Conservation (phyloP, 2,797 vertebrate species). For the Mormyrops attenuatus region DNA sequence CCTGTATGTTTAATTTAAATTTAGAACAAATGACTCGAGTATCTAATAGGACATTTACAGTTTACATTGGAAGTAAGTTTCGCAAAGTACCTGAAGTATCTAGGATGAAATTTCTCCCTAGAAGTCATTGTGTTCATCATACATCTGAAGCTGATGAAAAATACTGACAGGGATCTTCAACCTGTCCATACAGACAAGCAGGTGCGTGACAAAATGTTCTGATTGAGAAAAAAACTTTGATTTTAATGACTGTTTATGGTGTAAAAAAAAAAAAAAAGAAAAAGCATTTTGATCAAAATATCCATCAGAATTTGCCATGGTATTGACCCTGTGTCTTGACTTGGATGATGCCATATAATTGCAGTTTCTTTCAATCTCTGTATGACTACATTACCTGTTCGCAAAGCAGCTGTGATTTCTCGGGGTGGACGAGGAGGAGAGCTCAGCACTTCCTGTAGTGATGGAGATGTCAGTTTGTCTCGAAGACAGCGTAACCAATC, state of each 20-base stretch:
- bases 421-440: neutral
- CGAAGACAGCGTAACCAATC: conserved; percentile 51
- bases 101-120: neutral
- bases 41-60: neutral
- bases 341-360: neutral
- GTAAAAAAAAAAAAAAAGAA: too few relatives aligned
- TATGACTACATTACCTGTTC: neutral
- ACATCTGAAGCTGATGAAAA: too few relatives aligned
- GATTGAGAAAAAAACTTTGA: too few relatives aligned
- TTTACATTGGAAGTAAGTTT: neutral
- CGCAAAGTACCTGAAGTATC: neutral
- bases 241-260: too few relatives aligned
- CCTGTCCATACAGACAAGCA: too few relatives aligned
- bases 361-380: neutral
- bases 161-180: too few relatives aligned
- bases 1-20: neutral
- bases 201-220: too few relatives aligned
- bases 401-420: neutral
- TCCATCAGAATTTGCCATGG: too few relatives aligned
- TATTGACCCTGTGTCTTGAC: neutral
- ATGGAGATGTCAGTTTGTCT: conserved; percentile 55
- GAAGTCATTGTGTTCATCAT: neutral
- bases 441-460: neutral
- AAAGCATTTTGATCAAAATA: too few relatives aligned
- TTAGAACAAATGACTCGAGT: neutral